Evolutionary conservation across 2,797 vertebrate species (phyloP).

Genomic region (Sebastes jordani): DNA sequence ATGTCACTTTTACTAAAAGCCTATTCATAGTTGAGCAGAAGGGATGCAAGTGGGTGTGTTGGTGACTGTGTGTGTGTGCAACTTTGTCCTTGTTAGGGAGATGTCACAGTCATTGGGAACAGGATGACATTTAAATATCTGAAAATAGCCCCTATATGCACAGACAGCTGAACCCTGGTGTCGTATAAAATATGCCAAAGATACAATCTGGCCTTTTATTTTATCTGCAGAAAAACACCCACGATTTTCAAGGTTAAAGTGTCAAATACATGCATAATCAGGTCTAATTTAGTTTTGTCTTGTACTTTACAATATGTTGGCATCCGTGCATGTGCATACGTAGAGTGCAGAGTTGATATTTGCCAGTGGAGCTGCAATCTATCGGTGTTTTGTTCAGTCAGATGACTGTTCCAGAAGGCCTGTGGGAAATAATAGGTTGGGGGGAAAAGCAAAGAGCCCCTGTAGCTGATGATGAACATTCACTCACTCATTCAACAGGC

Average conservation of each 20-base stretch:
- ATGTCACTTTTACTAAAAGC: slow-evolving; percentile 62
- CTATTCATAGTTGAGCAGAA: slow-evolving; percentile 57
- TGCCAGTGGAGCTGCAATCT: slow-evolving; percentile 55
- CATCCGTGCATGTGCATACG: slow-evolving; percentile 6
- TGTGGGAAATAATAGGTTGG: slow-evolving; percentile 64
- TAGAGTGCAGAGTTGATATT: slow-evolving; percentile 30
- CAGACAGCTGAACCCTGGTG: slow-evolving; percentile 26
- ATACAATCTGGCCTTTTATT: slow-evolving; percentile 51
- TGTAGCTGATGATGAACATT: slow-evolving; percentile 62
- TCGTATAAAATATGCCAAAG: slow-evolving; percentile 42
- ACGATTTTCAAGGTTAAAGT: slow-evolving; percentile 37
- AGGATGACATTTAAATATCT: slow-evolving; percentile 51
- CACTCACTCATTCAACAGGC: slow-evolving; percentile 64
- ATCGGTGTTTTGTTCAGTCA: slow-evolving; percentile 72
- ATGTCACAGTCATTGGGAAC: slow-evolving; percentile 43
- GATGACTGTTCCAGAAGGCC: slow-evolving; percentile 77
- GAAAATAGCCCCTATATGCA: slow-evolving; percentile 45
- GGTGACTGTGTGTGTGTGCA: neutral
- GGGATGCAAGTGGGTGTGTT: slow-evolving; percentile 27
- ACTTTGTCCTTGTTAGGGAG: slow-evolving; percentile 24
- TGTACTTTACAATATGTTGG: slow-evolving; percentile 16
- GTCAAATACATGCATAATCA: slow-evolving; percentile 40
- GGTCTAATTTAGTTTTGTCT: neutral
- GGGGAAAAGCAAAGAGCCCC: slow-evolving; percentile 43
- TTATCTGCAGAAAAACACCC: slow-evolving; percentile 14